Evolutionary conservation across 2,797 vertebrate species (phyloP), one percentile per base, ranked within the genome.

Genomic region (Trichosurus vulpecula): DNA sequence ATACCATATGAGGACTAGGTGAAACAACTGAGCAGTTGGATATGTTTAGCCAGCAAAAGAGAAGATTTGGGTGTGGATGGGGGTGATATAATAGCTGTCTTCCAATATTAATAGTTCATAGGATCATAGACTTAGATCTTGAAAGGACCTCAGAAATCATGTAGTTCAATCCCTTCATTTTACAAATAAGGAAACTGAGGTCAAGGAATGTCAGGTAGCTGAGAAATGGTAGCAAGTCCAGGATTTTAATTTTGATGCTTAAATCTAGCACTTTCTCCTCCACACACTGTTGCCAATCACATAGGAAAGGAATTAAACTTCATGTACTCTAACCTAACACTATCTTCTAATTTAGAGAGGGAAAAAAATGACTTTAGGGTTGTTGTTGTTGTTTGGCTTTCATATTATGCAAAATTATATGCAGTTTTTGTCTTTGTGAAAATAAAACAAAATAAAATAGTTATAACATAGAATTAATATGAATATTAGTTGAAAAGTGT

Each of bases 401-500:
- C 9, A 93, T 5, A 30, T 91, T 35, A 52, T 61, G 0, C 54
- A 93, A 93, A 96, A 35, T 29, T 91, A 74, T 4, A 92, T 74
- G 74, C 11, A 57, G 19, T 93, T 90, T 31, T 56, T 92, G 0
- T 90, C 12, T 96, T 94, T 25, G 87, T 92, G 0, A 55, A 95
- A 92, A 57, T 87, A 56, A 66, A 92, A 57, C 66, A 56, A 66
- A 87, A 0, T 19, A 93, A 54, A 41, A 3, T 54, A 58, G 29
- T 13, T 58, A 56, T 9, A 58, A 51, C 0, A 12, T 27, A 12
- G 95, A 92, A 55, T 90, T 93, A 92, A 66, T 54, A 94, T 52
- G 93, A 96, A 97, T 95, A 92, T 92, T 92, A 92, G 30, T 25
- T 91, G n/a, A 58, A 87, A 1, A 66, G 10, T 94, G 31, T 8